A percentile compares a stretch with the other conserved stretches of the same genome.
phyloP scores from a whole-genome alignment of 2,113 vertebrate species.

The Cyanistes caeruleus region DNA sequence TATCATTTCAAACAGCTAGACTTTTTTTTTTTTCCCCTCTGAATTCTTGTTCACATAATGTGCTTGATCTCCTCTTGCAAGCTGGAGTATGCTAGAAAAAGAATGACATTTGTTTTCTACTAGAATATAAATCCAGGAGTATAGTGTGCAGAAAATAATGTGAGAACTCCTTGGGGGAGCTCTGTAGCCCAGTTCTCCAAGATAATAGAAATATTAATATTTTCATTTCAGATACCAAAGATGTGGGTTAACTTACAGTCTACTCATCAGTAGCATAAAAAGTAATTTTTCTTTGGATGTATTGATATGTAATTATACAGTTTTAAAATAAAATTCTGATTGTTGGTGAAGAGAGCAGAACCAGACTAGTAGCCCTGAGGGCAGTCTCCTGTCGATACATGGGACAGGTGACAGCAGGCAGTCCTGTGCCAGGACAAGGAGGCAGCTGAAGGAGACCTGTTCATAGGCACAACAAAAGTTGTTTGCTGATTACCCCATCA shows the following conservation, averaged over 20 bases:
- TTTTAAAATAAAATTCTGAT: neutral
- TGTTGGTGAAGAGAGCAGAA: neutral
- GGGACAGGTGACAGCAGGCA: neutral
- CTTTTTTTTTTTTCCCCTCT: neutral
- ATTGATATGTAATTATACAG: neutral
- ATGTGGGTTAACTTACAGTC: neutral
- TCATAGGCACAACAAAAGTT: neutral
- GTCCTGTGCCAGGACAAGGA: neutral
- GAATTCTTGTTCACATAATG: neutral
- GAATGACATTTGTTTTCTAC: neutral
- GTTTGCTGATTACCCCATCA: neutral
- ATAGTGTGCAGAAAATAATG: neutral
- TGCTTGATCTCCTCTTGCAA: neutral
- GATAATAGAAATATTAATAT: neutral
- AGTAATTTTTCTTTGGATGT: neutral
- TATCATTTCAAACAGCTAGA: neutral
- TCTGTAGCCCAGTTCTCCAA: conserved; percentile 9
- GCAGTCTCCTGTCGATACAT: neutral
- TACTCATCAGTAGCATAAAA: neutral
- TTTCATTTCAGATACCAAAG: neutral
- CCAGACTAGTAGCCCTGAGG: neutral
- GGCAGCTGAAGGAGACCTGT: neutral
- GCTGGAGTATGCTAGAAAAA: neutral
- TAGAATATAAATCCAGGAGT: neutral
- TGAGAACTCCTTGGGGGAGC: neutral